These are phyloP conservation scores for Pachydiplax longipennis DNA, from an alignment of 2,888 invertebrate genomes.

Conservation along the genomic window DNA sequence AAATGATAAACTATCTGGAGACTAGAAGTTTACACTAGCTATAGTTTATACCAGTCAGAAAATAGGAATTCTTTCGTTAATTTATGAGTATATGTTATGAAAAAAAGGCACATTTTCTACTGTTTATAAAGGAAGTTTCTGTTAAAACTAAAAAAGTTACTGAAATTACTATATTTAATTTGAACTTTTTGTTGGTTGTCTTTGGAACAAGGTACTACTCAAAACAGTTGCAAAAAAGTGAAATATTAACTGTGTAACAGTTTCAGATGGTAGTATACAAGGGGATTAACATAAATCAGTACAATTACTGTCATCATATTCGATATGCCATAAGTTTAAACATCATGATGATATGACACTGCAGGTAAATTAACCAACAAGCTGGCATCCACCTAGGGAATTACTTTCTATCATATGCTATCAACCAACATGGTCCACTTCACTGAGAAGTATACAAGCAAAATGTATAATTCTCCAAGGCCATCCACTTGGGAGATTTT, in stretches of 20 bases:
- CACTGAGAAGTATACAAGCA: neutral
- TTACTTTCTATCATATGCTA: neutral
- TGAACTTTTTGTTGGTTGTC: neutral
- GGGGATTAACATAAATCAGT: neutral
- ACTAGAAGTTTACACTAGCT: neutral
- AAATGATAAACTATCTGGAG: neutral
- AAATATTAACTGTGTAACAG: neutral
- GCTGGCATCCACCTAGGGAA: neutral
- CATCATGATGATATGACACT: slow-evolving; percentile 4
- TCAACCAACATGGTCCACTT: slow-evolving; percentile 41
- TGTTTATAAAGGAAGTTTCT: neutral
- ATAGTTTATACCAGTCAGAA: neutral
- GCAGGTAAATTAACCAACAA: slow-evolving; percentile 3
- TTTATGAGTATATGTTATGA: neutral
- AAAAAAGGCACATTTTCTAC: neutral
- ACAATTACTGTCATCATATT: neutral
- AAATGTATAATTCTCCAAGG: slow-evolving; percentile 7
- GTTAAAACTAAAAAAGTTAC: neutral
- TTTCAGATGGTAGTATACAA: neutral
- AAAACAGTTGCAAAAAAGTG: neutral
- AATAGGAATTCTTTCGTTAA: neutral
- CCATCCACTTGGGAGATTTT: neutral
- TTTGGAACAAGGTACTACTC: neutral
- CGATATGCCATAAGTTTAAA: neutral
- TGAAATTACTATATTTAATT: neutral